These are phyloP conservation scores for Conchocele bisecta DNA, from an alignment of 2,888 invertebrate genomes.

Conservation along the genomic window DNA sequence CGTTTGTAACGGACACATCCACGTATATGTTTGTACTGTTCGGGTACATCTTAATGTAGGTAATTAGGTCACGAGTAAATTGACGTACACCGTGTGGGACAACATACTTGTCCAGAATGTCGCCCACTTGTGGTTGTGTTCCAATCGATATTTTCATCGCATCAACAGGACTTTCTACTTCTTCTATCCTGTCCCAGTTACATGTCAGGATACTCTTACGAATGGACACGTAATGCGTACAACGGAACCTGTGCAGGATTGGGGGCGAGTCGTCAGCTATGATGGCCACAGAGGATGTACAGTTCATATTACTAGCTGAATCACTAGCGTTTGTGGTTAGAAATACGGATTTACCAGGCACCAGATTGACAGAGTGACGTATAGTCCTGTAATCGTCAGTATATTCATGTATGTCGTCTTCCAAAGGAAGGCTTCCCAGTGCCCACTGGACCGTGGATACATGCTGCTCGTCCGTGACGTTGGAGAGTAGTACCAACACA, in stretches of 20 bases:
- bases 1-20: conserved; percentile 34
- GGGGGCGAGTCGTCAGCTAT: conserved; percentile 47
- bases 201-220: conserved; percentile 36
- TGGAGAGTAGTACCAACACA: conserved; percentile 18
- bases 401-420: conserved; percentile 7
- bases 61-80: conserved; percentile 37
- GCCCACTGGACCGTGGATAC: conserved; percentile 15
- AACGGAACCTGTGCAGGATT: conserved; percentile 29
- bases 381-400: conserved; percentile 14
- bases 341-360: conserved; percentile 41
- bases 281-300: conserved; percentile 28
- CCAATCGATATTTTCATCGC: conserved; percentile 30
- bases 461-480: conserved; percentile 25
- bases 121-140: conserved; percentile 2
- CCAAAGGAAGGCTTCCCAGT: conserved; percentile 34
- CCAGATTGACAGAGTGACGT: conserved; percentile 21
- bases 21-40: conserved; percentile 31
- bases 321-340: conserved; percentile 41
- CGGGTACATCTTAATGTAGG: conserved; percentile 9
- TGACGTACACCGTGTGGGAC: conserved; percentile 3
- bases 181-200: conserved; percentile 39
- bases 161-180: conserved; percentile 50
- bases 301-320: conserved; percentile 37
- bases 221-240: conserved; percentile 41
- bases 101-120: conserved; percentile 14